Evolutionary conservation across 2,113 vertebrate species (phyloP).

Genomic region (Psilopogon haemacephalus): DNA sequence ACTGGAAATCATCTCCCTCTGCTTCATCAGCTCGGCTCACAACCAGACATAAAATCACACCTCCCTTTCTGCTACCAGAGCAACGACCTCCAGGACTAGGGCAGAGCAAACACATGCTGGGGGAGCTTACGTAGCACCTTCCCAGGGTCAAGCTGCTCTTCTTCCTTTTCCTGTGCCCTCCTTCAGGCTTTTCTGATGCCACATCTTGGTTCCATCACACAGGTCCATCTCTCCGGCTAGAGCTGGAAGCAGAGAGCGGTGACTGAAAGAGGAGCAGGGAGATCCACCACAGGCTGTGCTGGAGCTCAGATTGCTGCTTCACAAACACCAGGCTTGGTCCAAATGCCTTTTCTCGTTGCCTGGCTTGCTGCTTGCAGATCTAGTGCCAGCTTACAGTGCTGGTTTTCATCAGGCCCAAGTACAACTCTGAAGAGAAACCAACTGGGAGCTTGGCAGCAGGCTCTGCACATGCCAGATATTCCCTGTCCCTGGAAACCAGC

Average conservation of each 20-base stretch:
- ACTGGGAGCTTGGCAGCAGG: not conserved
- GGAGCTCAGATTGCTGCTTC: not conserved
- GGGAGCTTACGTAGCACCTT: not conserved
- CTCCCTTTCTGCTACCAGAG: not conserved
- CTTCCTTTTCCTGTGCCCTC: not conserved
- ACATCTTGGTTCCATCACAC: accelerated
- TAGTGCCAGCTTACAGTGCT: not conserved
- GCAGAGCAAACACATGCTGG: not conserved
- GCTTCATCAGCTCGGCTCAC: not conserved
- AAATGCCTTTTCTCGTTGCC: not conserved
- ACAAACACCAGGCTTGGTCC: not conserved
- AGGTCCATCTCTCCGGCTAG: not conserved
- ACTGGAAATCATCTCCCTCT: not conserved
- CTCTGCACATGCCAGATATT: not conserved
- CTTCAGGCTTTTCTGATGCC: not conserved
- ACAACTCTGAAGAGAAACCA: not conserved
- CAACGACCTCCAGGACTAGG: not conserved
- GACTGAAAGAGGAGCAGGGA: not conserved
- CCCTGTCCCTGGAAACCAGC: not conserved
- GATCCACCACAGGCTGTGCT: not conserved
- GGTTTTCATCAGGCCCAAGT: not conserved
- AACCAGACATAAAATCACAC: not conserved
- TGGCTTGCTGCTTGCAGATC: not conserved
- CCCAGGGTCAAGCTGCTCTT: not conserved
- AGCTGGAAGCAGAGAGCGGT: not conserved